These are phyloP conservation scores for Psophia crepitans DNA, from an alignment of 2,113 vertebrate species.

Conservation along the genomic window DNA sequence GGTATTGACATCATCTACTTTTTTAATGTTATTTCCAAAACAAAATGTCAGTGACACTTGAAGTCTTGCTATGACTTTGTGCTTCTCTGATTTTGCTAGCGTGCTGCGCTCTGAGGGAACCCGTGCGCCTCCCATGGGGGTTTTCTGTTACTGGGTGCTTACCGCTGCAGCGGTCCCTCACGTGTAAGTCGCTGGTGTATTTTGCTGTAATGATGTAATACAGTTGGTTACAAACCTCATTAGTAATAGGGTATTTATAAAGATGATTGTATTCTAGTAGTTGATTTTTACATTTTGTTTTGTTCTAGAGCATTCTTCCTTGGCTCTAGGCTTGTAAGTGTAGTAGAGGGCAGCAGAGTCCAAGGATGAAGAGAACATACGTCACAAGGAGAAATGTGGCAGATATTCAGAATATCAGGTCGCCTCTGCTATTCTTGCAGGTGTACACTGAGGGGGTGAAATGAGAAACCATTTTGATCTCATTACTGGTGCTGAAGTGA, in stretches of 20 bases:
- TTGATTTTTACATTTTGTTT: not conserved
- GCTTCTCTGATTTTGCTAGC: not conserved
- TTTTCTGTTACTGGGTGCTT: not conserved
- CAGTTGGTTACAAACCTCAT: not conserved
- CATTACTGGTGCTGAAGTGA: not conserved
- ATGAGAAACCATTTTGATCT: slow-evolving; percentile 7
- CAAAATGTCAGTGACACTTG: not conserved
- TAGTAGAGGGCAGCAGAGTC: not conserved
- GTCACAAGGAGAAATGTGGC: not conserved
- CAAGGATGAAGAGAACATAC: not conserved
- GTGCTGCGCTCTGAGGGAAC: not conserved
- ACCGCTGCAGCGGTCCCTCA: not conserved
- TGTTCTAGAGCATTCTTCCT: not conserved
- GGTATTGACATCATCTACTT: not conserved
- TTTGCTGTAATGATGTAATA: not conserved
- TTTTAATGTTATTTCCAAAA: slow-evolving; percentile 28
- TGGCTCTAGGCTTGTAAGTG: not conserved
- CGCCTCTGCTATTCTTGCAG: not conserved
- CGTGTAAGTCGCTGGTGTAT: not conserved
- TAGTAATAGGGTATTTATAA: not conserved
- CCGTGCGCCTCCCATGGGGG: not conserved
- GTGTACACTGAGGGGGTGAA: not conserved
- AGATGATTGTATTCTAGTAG: not conserved
- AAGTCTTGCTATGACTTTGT: not conserved
- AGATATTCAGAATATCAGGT: not conserved